Conservation (phyloP, 2,113 vertebrate species). For the Orientallactaga bullata region DNA sequence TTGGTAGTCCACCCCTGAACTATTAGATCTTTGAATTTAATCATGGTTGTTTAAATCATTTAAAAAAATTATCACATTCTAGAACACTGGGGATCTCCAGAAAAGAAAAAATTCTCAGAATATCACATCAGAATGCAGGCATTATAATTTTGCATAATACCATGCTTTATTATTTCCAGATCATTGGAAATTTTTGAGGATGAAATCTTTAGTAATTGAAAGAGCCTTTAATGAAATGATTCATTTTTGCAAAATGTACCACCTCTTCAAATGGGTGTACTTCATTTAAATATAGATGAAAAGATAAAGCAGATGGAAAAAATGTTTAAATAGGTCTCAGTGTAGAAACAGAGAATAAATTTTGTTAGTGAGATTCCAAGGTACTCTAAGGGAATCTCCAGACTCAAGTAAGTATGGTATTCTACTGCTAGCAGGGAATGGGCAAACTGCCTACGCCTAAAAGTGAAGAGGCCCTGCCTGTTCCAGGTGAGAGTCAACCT, state of each 20-base stretch:
- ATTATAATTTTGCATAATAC: background rate
- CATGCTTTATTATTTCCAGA: background rate
- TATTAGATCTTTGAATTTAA: background rate
- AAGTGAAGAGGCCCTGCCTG: background rate
- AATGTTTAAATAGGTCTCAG: background rate
- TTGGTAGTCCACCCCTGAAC: background rate
- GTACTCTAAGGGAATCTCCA: background rate
- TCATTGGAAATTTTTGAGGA: background rate
- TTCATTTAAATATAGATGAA: background rate
- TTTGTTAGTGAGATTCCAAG: background rate
- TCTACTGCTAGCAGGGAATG: background rate
- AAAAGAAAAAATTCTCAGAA: rapidly evolving
- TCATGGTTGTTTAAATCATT: background rate
- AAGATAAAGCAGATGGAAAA: background rate
- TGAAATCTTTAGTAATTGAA: background rate
- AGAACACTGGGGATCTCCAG: background rate
- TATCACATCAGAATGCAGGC: background rate
- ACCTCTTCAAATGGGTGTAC: background rate
- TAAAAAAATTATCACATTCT: background rate
- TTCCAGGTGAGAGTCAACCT: background rate
- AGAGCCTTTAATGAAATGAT: background rate
- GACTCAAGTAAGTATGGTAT: background rate
- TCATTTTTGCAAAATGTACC: background rate
- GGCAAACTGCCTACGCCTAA: background rate
- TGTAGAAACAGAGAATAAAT: background rate